A percentile compares a stretch with the other conserved stretches of the same genome.
Conservation (phyloP, 2,113 vertebrate species). For the Mormyrus iriodes region DNA sequence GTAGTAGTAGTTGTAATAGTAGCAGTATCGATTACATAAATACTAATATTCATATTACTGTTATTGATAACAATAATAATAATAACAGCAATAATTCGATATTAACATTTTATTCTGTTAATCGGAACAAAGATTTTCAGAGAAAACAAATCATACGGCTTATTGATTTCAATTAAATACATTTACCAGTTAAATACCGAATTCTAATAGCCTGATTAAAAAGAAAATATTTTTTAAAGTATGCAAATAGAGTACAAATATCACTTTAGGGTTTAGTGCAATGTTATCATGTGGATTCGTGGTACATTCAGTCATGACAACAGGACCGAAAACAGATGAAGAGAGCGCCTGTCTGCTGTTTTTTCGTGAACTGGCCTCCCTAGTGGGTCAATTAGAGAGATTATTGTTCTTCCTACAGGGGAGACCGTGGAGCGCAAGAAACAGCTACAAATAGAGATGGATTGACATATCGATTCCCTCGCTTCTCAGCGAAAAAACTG, state of each 20-base stretch:
- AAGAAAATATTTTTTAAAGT: background rate
- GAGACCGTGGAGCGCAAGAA: conserved; percentile 78
- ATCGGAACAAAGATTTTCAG: background rate
- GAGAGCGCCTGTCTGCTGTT: conserved; percentile 61
- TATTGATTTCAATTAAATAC: background rate
- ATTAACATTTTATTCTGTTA: background rate
- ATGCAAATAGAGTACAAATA: background rate
- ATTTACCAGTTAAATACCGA: background rate
- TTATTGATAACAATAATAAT: background rate
- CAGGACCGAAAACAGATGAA: conserved; percentile 83
- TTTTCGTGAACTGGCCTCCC: conserved; percentile 80
- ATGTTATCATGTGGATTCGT: conserved; percentile 33
- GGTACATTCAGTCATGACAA: conserved; percentile 71
- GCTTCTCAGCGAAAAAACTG: conserved; percentile 60
- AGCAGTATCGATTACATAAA: no score
- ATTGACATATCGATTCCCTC: conserved; percentile 87
- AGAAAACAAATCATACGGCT: background rate
- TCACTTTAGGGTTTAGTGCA: background rate
- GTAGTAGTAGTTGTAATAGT: no score
- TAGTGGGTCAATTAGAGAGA: conserved; percentile 99
- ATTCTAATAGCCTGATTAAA: no score
- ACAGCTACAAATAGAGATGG: conserved; percentile 79
- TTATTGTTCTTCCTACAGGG: conserved; percentile 98
- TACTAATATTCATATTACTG: background rate
- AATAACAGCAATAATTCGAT: background rate